A percentile compares a stretch with the other conserved stretches of the same genome.
Conservation (phyloP, 2,888 invertebrate species). For the Ophioninae sp. region DNA sequence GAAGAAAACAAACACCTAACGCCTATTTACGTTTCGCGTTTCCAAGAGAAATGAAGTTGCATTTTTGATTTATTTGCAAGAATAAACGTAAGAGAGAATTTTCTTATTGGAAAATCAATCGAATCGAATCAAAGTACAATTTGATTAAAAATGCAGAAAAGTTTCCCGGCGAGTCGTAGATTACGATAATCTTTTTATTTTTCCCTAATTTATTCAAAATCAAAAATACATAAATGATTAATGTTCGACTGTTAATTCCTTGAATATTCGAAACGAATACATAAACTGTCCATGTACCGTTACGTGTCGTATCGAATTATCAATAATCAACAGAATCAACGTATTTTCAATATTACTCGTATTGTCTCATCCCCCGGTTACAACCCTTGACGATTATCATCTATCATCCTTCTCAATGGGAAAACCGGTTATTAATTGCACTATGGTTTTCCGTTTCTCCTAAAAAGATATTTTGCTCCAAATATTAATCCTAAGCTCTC, state of each 20-base stretch:
- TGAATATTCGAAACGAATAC: not conserved
- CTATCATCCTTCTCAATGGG: no score
- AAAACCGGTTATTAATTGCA: no score
- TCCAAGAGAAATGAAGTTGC: not conserved
- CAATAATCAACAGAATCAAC: not conserved
- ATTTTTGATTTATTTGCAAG: not conserved
- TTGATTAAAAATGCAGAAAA: constrained; percentile 41
- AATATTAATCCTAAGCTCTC: no score
- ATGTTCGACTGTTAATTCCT: not conserved
- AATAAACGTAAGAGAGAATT: not conserved
- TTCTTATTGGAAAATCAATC: not conserved
- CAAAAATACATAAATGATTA: not conserved
- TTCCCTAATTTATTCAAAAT: not conserved
- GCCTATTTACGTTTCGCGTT: not conserved
- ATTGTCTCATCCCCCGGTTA: no score
- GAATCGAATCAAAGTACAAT: not conserved
- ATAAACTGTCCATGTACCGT: not conserved
- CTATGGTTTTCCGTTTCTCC: no score
- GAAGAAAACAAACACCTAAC: not conserved
- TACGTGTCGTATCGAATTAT: constrained; percentile 7
- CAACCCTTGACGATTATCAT: no score
- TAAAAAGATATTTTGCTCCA: no score
- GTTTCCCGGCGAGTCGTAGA: not conserved
- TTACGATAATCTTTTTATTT: constrained; percentile 2
- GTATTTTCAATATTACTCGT: not conserved